These are phyloP conservation scores for Parnassius orleans DNA, from an alignment of 2,888 invertebrate species.

Conservation along the genomic window DNA sequence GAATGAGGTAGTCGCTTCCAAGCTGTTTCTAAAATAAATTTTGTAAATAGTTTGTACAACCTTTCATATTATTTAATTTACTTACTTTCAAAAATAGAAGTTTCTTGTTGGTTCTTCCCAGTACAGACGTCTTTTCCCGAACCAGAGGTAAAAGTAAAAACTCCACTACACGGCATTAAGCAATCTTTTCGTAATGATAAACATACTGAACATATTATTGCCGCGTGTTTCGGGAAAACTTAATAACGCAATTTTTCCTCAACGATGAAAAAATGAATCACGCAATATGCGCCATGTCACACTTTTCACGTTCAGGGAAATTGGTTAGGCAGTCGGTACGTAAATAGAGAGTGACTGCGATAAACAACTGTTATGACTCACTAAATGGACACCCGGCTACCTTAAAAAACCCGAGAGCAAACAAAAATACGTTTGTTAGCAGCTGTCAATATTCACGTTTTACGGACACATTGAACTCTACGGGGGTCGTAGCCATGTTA, in stretches of 20 bases:
- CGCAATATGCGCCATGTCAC: not conserved
- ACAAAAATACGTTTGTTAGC: not conserved
- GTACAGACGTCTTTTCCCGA: too few species aligned
- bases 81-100: too few species aligned
- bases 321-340: slow-evolving; percentile 29
- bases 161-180: not conserved
- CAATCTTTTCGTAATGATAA: slow-evolving; percentile 11
- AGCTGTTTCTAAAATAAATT: too few species aligned
- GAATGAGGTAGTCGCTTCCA: too few species aligned
- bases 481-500: not conserved
- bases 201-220: slow-evolving; percentile 10
- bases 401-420: not conserved
- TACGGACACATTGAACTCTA: not conserved
- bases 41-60: too few species aligned
- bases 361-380: slow-evolving; percentile 34
- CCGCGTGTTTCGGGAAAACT: slow-evolving; percentile 5
- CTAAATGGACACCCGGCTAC: not conserved
- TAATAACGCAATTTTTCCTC: slow-evolving; percentile 19
- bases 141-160: too few species aligned
- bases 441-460: not conserved
- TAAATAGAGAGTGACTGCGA: slow-evolving; percentile 35
- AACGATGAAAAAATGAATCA: slow-evolving; percentile 8
- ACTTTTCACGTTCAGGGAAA: slow-evolving; percentile 31
- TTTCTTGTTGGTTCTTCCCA: too few species aligned
- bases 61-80: too few species aligned